Conservation (phyloP, 2,888 invertebrate genomes). For the Meiosimyza decipiens region DNA sequence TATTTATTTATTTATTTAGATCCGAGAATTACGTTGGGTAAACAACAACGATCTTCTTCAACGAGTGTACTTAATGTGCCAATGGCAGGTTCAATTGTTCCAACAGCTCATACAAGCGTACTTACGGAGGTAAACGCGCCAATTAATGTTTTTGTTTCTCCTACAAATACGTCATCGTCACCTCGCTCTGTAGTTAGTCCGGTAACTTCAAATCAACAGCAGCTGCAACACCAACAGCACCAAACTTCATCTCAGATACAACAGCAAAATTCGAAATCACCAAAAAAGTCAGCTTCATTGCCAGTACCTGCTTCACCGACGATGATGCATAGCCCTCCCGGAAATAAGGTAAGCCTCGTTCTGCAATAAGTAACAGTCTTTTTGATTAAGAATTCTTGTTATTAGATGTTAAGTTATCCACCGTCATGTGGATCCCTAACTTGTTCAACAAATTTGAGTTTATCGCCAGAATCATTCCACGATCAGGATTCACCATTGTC, state of each 20-base stretch:
- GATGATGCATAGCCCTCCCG: slow-evolving; percentile 59
- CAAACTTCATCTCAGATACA: slow-evolving; percentile 37
- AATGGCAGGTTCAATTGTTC: slow-evolving; percentile 21
- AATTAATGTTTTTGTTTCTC: slow-evolving; percentile 35
- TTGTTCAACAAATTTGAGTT: slow-evolving; percentile 52
- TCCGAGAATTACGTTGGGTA: slow-evolving; percentile 41
- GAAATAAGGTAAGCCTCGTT: slow-evolving; percentile 48
- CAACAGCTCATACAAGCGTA: slow-evolving; percentile 43
- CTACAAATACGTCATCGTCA: not conserved
- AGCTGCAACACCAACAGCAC: slow-evolving; percentile 65
- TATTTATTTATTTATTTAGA: slow-evolving; percentile 25
- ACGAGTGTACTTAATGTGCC: slow-evolving; percentile 41
- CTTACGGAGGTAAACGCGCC: not conserved
- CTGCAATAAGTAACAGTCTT: not conserved
- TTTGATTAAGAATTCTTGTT: slow-evolving; percentile 5
- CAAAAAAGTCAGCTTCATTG: slow-evolving; percentile 64
- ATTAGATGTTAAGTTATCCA: slow-evolving; percentile 59
- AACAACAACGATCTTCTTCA: slow-evolving; percentile 55
- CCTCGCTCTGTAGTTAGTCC: not conserved
- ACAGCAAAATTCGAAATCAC: slow-evolving; percentile 49
- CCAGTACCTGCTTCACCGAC: slow-evolving; percentile 56
- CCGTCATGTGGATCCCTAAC: slow-evolving; percentile 47
- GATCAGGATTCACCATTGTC: slow-evolving; percentile 71
- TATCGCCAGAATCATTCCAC: slow-evolving; percentile 65
- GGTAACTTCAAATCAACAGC: slow-evolving; percentile 67